Conservation (phyloP, 2,113 vertebrate species). For the Paracanthobrama guichenoti region DNA sequence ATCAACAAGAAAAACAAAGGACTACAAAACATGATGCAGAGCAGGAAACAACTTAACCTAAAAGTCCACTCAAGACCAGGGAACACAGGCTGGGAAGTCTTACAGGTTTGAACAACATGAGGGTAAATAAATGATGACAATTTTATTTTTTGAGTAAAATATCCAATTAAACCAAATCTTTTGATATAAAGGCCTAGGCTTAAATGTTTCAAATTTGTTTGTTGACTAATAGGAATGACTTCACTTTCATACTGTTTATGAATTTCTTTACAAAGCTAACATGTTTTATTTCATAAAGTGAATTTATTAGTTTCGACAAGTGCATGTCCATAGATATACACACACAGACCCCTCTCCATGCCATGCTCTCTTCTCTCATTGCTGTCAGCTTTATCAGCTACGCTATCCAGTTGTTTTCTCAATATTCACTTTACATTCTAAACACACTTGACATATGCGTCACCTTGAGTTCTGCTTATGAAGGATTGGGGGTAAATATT, state of each 20-base stretch:
- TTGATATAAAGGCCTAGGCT: not conserved
- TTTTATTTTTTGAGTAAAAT: not conserved
- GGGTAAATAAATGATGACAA: not conserved
- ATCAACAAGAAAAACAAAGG: too few relatives aligned
- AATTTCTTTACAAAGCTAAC: not conserved
- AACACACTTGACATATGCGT: constrained; percentile 20
- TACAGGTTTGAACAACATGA: not conserved
- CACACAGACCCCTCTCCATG: not conserved
- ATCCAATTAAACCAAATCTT: not conserved
- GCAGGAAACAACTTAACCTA: too few relatives aligned
- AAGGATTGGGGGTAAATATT: constrained; percentile 33
- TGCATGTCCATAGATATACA: constrained; percentile 12
- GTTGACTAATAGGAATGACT: not conserved
- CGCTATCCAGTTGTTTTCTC: constrained; percentile 4
- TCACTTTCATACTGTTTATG: not conserved
- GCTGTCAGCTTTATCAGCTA: constrained; percentile 21
- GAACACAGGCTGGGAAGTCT: too few relatives aligned
- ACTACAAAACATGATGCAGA: too few relatives aligned
- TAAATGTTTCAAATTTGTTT: not conserved
- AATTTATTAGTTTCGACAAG: not conserved
- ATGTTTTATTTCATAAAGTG: not conserved
- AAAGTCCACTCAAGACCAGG: too few relatives aligned
- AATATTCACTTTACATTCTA: constrained; percentile 11
- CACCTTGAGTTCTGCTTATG: not conserved
- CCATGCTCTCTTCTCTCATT: not conserved